Evolutionary conservation across 2,797 vertebrate genomes (phyloP).

Genomic region (Anguilla pacifica): DNA sequence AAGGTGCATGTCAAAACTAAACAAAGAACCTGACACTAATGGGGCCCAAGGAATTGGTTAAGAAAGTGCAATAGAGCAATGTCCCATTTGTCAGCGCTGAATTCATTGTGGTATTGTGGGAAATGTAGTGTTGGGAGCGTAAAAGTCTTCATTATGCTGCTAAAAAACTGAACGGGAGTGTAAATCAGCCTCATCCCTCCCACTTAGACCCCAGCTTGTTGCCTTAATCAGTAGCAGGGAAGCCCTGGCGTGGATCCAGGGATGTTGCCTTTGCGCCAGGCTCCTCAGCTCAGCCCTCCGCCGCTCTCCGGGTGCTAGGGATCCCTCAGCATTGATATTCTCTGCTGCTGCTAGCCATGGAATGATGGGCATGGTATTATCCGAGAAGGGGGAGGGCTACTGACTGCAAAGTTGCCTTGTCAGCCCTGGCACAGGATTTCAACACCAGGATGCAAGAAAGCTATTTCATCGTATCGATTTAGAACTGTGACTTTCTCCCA

Average conservation of each 20-base stretch:
- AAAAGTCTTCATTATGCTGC: neutral
- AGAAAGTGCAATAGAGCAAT: neutral
- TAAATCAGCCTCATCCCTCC: neutral
- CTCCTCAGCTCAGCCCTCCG: neutral
- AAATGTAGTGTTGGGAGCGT: neutral
- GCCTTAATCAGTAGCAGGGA: neutral
- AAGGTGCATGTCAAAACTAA: neutral
- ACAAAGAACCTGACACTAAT: neutral
- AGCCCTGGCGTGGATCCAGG: neutral
- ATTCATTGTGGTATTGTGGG: constrained; percentile 9
- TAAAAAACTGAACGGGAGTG: neutral
- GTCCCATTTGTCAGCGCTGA: neutral
- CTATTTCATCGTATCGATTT: constrained; percentile 8
- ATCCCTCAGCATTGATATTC: constrained; percentile 5
- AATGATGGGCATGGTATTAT: neutral
- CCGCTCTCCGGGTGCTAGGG: neutral
- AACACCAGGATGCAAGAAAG: neutral
- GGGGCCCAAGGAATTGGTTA: neutral
- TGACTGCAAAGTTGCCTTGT: neutral
- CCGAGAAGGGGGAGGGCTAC: neutral
- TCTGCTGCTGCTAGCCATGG: neutral
- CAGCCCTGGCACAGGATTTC: neutral
- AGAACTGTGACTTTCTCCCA: constrained; percentile 2
- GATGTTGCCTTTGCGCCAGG: neutral
- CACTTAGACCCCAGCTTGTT: neutral